Percentiles rank a stretch among this genome's conserved stretches.
Conservation (phyloP, 1,140 invertebrate genomes). For the Paralvinella palmiformis region DNA sequence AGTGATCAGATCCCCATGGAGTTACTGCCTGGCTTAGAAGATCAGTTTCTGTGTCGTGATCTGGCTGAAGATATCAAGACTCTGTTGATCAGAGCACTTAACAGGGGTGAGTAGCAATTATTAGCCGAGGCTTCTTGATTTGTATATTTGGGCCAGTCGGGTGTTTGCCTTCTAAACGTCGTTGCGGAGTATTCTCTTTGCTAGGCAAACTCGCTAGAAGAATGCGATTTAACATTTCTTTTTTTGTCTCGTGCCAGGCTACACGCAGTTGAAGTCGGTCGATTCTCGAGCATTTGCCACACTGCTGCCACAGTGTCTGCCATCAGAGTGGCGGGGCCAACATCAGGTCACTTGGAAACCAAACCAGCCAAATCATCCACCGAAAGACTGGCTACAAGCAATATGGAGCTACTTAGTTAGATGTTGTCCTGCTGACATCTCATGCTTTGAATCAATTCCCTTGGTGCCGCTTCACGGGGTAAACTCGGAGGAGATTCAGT, state of each 20-base stretch:
- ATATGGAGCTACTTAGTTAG: constrained; percentile 16
- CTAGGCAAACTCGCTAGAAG: too few relatives aligned
- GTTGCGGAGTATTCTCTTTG: too few relatives aligned
- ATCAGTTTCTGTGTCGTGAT: constrained; percentile 16
- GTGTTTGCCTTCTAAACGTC: too few relatives aligned
- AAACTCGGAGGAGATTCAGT: background rate
- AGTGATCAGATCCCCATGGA: background rate
- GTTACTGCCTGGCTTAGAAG: constrained; percentile 14
- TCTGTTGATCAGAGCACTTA: constrained; percentile 5
- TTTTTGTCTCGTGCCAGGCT: constrained; percentile 10
- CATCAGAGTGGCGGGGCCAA: constrained; percentile 9
- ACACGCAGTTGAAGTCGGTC: constrained; percentile 13
- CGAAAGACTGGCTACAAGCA: constrained; percentile 12
- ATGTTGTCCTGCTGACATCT: constrained; percentile 3
- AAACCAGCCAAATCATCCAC: constrained; percentile 8
- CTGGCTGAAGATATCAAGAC: constrained; percentile 14
- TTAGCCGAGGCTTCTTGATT: background rate
- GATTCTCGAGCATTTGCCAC: background rate
- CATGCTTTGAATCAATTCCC: constrained; percentile 6
- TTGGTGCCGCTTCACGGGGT: constrained; percentile 9
- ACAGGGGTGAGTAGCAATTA: constrained; percentile 10
- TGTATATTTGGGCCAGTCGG: too few relatives aligned
- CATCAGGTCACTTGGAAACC: constrained; percentile 16
- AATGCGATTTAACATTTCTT: background rate
- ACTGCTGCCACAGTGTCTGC: constrained; percentile 14